These are phyloP conservation scores for Chrysomela aeneicollis DNA, from an alignment of 2,888 invertebrate genomes.

Conservation along the genomic window DNA sequence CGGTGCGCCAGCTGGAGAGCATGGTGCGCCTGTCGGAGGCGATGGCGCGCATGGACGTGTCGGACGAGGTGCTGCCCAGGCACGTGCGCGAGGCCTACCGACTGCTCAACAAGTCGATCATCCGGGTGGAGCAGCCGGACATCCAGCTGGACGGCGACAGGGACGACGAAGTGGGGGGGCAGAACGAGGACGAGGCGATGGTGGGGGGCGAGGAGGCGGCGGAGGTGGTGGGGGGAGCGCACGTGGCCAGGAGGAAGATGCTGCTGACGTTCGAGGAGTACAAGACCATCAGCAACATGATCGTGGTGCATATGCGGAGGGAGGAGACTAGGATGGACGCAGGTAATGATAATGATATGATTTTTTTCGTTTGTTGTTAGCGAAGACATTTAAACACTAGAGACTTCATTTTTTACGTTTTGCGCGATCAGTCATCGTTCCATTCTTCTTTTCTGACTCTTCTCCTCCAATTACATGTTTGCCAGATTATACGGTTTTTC, in stretches of 20 bases:
- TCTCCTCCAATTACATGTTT: no score
- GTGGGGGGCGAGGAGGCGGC: no score
- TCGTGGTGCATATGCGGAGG: conserved; percentile 87
- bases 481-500: no score
- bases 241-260: conserved; percentile 75
- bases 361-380: no score
- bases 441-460: no score
- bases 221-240: no score
- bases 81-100: conserved; percentile 92
- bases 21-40: conserved; percentile 97
- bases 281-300: conserved; percentile 88
- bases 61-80: conserved; percentile 82
- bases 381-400: no score
- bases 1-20: conserved; percentile 94
- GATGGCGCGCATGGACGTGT: conserved; percentile 95
- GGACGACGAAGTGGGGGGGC: conserved; percentile 63
- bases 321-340: conserved; percentile 78
- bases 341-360: conserved; percentile 57
- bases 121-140: conserved; percentile 97
- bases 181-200: conserved; percentile 49
- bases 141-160: conserved; percentile 89
- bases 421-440: no score
- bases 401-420: no score
- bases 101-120: conserved; percentile 94
- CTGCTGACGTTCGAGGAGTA: conserved; percentile 93